Conservation (phyloP, 2,888 invertebrate genomes). For the Prosopocoilus inquinatus region DNA sequence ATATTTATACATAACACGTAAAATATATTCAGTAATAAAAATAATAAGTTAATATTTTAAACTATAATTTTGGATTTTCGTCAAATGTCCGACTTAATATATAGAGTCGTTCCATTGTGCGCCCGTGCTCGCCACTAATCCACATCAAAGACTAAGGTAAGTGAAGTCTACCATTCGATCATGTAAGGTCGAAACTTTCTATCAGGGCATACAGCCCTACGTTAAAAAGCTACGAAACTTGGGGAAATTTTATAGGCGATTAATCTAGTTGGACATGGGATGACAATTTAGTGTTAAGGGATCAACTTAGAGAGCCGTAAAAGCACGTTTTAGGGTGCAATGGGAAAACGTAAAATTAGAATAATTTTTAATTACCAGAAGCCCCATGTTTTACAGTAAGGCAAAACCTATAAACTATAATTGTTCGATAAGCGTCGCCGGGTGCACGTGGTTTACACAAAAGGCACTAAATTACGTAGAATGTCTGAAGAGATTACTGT, state of each 20-base stretch:
- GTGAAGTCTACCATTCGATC: neutral
- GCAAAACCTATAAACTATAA: slow-evolving; percentile 23
- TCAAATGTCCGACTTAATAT: no score
- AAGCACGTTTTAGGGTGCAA: neutral
- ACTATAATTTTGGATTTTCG: no score
- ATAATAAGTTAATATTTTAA: no score
- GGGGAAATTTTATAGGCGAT: slow-evolving; percentile 28
- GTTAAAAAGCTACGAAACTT: neutral
- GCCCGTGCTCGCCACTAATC: slow-evolving; percentile 10
- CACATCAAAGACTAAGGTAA: slow-evolving; percentile 11
- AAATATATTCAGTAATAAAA: no score
- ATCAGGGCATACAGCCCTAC: no score
- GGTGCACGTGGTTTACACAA: slow-evolving; percentile 29
- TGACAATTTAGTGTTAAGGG: slow-evolving; percentile 36
- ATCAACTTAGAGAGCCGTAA: slow-evolving; percentile 19
- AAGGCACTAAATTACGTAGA: slow-evolving; percentile 42
- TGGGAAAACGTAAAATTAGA: neutral
- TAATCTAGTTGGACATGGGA: slow-evolving; percentile 35
- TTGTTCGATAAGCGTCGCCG: slow-evolving; percentile 19
- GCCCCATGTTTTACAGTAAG: slow-evolving; percentile 11
- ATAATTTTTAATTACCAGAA: neutral
- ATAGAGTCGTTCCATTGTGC: no score
- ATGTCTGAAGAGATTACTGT: slow-evolving; percentile 45
- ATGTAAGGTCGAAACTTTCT: no score
- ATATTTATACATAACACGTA: no score